Base-by-base conservation (phyloP, 1,140 invertebrate genomes). In the Sarcophaga bullata region DNA sequence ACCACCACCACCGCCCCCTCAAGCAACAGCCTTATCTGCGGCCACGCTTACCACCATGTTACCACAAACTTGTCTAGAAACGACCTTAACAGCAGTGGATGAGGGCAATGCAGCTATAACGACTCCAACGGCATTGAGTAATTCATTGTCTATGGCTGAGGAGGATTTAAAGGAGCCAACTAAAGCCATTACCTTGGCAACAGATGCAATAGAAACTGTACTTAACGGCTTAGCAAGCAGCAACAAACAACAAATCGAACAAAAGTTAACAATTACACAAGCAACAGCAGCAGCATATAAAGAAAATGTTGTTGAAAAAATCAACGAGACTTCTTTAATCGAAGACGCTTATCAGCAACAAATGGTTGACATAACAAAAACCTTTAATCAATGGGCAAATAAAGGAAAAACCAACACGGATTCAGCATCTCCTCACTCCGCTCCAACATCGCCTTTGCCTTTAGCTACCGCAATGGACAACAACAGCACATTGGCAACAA, bases 1-100 rank as follows among this genome's bases (percentile, higher is more conserved):
- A 49, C 87, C 89, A 46, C 89, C 90, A 73, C 90, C 90, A 37
- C 76, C 84, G 19, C 10, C 62, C 4, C 9, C 78, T 58, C 73
- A 25, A 83, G 68, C 73, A 82, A 81, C 13, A 80, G 8, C 78
- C 78, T 9, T 17, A 80, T 8, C 52, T 9, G 4, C 52, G 72
- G 72, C 62, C 46, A 7, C 78, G 6, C 68, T 17, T 19, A 68
- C 7, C 62, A 17, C 15, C 54, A 37, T 37, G 25, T 37, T 37
- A 37, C 25, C 8, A 17, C 37, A 52, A 49, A 58, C 46, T 68
- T 47, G 75, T 50, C 4, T 54, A 15, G 37, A 48, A 82, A 73
- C 50, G 52, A 82, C 73, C 52, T 78, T 58, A 52, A 76, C 81
- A 46, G 68, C 82, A 52, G 25, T 19, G 72, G 72, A 54, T 58